phyloP scores from a whole-genome alignment of 2,797 vertebrate species.

The Poeciliopsis infans region DNA sequence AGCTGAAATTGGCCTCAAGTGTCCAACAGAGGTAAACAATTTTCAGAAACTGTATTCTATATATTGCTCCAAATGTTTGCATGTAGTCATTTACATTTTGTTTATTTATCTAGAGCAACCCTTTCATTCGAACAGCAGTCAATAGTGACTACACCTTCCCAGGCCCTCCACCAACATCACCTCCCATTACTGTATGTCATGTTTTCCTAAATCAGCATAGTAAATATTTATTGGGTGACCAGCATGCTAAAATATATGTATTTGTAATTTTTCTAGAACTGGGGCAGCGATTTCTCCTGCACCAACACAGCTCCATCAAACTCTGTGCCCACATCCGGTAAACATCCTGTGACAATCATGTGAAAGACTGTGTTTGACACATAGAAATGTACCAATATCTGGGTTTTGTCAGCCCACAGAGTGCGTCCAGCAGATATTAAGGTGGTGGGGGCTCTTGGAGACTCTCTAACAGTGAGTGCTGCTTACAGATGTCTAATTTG shows the following conservation, averaged over 20 bases:
- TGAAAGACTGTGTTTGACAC: background rate
- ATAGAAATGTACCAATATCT: slow-evolving; percentile 10
- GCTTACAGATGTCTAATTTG: slow-evolving; percentile 15
- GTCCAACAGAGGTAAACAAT: slow-evolving; percentile 85
- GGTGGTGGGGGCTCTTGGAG: slow-evolving; percentile 88
- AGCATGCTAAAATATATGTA: background rate
- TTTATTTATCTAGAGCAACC: slow-evolving; percentile 61
- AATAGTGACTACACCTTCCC: slow-evolving; percentile 85
- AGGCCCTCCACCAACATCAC: slow-evolving; percentile 67
- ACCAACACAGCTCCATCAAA: slow-evolving; percentile 69
- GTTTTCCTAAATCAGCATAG: background rate
- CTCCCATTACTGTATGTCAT: slow-evolving; percentile 78
- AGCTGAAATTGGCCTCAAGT: slow-evolving; percentile 75
- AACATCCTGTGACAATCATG: slow-evolving; percentile 32
- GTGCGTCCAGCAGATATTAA: slow-evolving; percentile 88
- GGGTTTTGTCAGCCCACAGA: slow-evolving; percentile 81
- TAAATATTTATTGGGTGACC: background rate
- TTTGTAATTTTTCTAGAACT: slow-evolving; percentile 82
- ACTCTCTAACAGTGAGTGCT: slow-evolving; percentile 88
- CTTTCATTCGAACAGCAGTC: slow-evolving; percentile 84
- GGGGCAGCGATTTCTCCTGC: slow-evolving; percentile 91
- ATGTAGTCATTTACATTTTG: slow-evolving; percentile 14
- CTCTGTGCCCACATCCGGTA: slow-evolving; percentile 87
- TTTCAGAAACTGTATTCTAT: background rate
- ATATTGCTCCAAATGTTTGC: background rate